A percentile compares a stretch with the other conserved stretches of the same genome.
These are phyloP conservation scores for Sebastes paucispinis DNA, from an alignment of 2,797 vertebrate species.

Conservation along the genomic window DNA sequence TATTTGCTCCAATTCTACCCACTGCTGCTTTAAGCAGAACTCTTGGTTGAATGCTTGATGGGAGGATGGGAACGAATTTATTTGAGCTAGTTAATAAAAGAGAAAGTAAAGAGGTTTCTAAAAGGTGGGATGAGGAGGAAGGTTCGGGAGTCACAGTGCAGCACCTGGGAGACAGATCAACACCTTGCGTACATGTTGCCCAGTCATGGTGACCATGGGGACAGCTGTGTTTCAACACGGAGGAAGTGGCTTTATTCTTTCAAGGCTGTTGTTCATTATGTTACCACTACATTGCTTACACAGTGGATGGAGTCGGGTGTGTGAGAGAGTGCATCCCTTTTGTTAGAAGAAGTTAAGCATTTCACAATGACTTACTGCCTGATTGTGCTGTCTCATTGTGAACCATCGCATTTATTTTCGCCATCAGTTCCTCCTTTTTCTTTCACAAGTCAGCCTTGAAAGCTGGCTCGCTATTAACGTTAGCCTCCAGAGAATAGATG, in stretches of 20 bases:
- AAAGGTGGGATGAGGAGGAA: neutral
- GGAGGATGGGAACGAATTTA: neutral
- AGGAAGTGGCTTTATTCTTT: neutral
- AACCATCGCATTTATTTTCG: conserved; percentile 2
- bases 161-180: conserved; percentile 7
- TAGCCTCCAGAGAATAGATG: neutral
- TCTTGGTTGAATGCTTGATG: neutral
- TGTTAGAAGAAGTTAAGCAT: neutral
- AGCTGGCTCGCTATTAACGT: neutral
- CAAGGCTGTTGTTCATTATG: neutral
- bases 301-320: neutral
- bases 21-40: neutral
- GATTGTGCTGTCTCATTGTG: conserved; percentile 7
- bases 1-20: neutral
- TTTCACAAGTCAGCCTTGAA: neutral
- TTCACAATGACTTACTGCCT: conserved; percentile 14
- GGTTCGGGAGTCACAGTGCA: neutral
- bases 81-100: neutral
- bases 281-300: neutral
- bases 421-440: neutral
- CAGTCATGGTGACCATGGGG: conserved; percentile 20
- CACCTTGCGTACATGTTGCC: neutral
- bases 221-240: conserved; percentile 1
- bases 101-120: neutral
- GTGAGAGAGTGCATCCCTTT: neutral